Percentiles rank a stretch among this genome's conserved stretches.
Evolutionary conservation across 2,888 invertebrate species (phyloP).

Genomic region (Eustalomyia histrio): DNA sequence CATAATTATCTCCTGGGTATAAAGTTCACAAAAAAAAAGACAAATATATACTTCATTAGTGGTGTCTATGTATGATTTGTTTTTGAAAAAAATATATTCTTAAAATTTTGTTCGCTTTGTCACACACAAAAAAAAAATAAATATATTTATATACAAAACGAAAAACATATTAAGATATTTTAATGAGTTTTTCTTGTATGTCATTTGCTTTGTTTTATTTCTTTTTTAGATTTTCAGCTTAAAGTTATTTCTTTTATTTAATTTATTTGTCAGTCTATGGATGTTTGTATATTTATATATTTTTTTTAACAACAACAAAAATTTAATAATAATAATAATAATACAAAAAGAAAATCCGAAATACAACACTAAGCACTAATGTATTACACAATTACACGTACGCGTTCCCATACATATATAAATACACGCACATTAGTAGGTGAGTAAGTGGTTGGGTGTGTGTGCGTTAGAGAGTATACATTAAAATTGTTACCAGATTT

Average conservation of each 20-base stretch:
- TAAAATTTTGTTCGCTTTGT: constrained; percentile 18
- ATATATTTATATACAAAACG: neutral
- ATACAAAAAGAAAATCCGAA: constrained; percentile 9
- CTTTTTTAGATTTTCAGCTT: constrained; percentile 39
- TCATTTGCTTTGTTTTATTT: constrained; percentile 50
- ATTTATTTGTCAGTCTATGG: neutral
- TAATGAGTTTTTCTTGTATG: constrained; percentile 58
- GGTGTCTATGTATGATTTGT: constrained; percentile 24
- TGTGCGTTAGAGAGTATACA: neutral
- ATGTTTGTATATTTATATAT: constrained; percentile 6
- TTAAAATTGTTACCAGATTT: neutral
- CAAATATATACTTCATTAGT: no score
- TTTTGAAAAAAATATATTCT: constrained; percentile 25
- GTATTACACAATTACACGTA: constrained; percentile 36
- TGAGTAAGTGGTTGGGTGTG: constrained; percentile 6
- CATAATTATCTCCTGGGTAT: constrained; percentile 54
- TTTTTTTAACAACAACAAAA: constrained; percentile 28
- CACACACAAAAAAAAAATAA: neutral
- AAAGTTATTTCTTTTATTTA: constrained; percentile 11
- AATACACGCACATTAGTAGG: neutral
- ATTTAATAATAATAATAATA: constrained; percentile 8
- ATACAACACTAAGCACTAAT: constrained; percentile 20
- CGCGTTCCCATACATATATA: neutral
- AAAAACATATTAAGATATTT: constrained; percentile 41
- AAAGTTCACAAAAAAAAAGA: no score